Evolutionary conservation across 2,113 vertebrate genomes (phyloP), one percentile per base, ranked within the genome.

Genomic region (Lanius ludovicianus): DNA sequence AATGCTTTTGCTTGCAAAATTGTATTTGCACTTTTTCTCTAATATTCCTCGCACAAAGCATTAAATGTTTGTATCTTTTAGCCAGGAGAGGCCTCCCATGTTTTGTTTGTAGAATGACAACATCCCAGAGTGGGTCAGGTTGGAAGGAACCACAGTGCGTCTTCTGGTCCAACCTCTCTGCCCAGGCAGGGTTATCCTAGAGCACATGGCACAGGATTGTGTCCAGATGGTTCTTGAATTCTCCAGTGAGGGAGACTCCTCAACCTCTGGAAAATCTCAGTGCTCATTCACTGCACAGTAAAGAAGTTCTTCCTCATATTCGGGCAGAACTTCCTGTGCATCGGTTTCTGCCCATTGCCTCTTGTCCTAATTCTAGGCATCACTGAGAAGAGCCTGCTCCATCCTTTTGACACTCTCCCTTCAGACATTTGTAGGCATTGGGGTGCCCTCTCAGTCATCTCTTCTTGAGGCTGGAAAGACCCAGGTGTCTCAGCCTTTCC

Each of bases 281-380:
- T 33, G 11, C 18, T 55, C 28, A 27, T 28, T 12, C 69, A 39
- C 21, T 28, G 28, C 6, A 5, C 15, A 30, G 8, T 16, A 8
- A 57, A 20, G 11, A 27, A 39, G 7, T 24, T 65, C 15, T 39
- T 56, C 44, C 30, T 41, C 24, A 16, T 19, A 8, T 28, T 14
- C 3, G 1, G n/a, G 11, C 0, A 0, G 33, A 74, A 47, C 18
- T 56, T 55, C 27, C 49, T 39, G 30, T 47, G 41, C 33, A 33
- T 5, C 28, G 12, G 12, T 56, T 74, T 47, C 23, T 74, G 3
- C 4, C 19, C 23, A 28, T 28, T 65, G 19, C 30, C 19, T 64
- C 69, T 39, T n/a, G 8, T 47, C 8, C n/a, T 47, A 4, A 2
- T 64, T n/a, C 41, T 56, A 23, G n/a, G 28, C 15, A 49, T 49